Percentiles rank a stretch among this genome's conserved stretches.
Conservation (phyloP, 2,888 invertebrate species). For the Sesamia inferens region DNA sequence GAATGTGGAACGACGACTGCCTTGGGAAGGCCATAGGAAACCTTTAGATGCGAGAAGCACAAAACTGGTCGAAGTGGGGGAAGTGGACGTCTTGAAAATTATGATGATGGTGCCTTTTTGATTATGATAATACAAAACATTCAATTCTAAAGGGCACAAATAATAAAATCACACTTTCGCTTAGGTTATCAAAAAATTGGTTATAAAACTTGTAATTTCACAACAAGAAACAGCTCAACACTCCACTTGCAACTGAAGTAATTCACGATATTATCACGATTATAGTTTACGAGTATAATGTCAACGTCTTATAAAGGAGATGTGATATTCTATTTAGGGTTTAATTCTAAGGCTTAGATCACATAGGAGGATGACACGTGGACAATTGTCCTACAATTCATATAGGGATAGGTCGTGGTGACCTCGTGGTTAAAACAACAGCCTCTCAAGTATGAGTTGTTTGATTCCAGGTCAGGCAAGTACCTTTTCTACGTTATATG, state of each 20-base stretch:
- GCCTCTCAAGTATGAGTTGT: too few species aligned
- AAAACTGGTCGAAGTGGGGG: too few species aligned
- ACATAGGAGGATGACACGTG: background rate
- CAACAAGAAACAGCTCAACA: background rate
- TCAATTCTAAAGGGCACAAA: background rate
- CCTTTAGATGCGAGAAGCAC: too few species aligned
- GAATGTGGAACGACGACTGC: too few species aligned
- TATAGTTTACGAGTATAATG: constrained; percentile 25
- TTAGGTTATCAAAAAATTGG: background rate
- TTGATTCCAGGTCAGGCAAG: too few species aligned
- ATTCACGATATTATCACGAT: constrained; percentile 24
- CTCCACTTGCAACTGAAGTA: constrained; percentile 28
- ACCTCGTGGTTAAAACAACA: too few species aligned
- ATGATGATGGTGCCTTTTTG: too few species aligned
- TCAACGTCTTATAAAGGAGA: constrained; percentile 29
- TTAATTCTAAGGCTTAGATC: constrained; percentile 36
- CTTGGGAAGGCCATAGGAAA: too few species aligned
- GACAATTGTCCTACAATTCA: constrained; percentile 10
- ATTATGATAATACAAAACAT: background rate
- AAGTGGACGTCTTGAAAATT: too few species aligned
- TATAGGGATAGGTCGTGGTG: too few species aligned
- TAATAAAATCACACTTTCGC: background rate
- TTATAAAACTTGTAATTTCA: background rate
- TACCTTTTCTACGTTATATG: too few species aligned
- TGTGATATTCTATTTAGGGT: constrained; percentile 30